Evolutionary conservation across 2,113 vertebrate species (phyloP), one percentile per base, ranked within the genome.

Genomic region (Prionailurus bengalensis): DNA sequence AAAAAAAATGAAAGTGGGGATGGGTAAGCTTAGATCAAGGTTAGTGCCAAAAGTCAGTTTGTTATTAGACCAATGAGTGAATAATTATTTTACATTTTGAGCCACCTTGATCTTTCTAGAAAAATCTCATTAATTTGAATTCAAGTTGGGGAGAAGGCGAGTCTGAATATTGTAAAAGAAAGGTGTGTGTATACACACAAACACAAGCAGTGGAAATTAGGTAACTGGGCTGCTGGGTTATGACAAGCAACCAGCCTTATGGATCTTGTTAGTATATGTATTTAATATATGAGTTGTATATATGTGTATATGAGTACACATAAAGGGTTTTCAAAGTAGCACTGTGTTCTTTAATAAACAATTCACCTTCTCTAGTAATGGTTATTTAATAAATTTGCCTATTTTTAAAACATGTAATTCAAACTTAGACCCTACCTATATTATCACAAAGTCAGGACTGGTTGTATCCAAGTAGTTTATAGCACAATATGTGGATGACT

Each of bases 71-170:
- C 87, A 55, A 73, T 81, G 16, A 96, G 33, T 81, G 31, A 81
- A 94, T 63, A 90, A 51, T 82, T 93, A 29, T 71, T 81, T 87
- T 74, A 70, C 88, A 63, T 97, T 86, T 96, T 95, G 55, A 96
- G 21, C 91, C 78, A 81, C 76, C 17, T 45, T 85, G n/a, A 74
- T 95, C 5, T 63, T 17, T 85, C 68, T 9, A 90, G 85, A 89
- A 94, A 94, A 92, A 76, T 65, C 33, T 84, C 19, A 73, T 58
- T 93, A 66, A 92, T 92, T 92, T 90, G 68, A 96, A 90, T 61
- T 90, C 23, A 84, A 74, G 39, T 58, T 58, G 7, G 19, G 31
- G 21, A 95, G 27, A 73, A 92, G 15, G 4, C 93, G 51, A 96
- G 6, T 78, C 31, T 61, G 11, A 95, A 51, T 65, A 71, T 81